These are phyloP conservation scores for Pristionchus maxplancki DNA, from an alignment of 2,888 invertebrate species.

Conservation along the genomic window DNA sequence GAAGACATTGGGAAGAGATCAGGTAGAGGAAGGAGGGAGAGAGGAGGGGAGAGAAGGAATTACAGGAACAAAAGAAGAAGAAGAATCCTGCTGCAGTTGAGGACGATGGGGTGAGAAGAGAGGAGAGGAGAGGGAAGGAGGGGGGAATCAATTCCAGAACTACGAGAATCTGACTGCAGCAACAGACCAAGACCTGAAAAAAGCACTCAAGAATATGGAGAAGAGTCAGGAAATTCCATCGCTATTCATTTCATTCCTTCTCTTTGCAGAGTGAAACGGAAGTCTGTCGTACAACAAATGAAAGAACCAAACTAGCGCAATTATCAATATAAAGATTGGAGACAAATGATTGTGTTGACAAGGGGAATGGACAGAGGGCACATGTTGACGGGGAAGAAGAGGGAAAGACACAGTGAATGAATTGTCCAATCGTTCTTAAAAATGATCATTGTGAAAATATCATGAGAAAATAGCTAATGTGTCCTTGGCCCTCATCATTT, in stretches of 20 bases:
- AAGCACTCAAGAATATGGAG: conserved; percentile 22
- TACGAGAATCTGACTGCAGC: conserved; percentile 7
- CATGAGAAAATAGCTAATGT: no score
- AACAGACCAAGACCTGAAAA: not conserved
- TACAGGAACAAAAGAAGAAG: conserved; percentile 2
- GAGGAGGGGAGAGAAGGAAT: not conserved
- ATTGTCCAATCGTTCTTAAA: no score
- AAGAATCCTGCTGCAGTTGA: conserved; percentile 10
- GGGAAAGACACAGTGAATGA: no score
- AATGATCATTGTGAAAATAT: no score
- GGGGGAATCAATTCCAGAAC: not conserved
- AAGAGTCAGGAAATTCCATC: not conserved
- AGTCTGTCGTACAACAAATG: no score
- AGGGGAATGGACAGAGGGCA: not conserved
- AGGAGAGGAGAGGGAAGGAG: not conserved
- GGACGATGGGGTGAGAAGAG: conserved; percentile 15
- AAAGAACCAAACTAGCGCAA: conserved; percentile 36
- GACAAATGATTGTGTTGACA: not conserved
- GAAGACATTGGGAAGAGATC: not conserved
- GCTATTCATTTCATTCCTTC: not conserved
- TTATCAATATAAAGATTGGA: conserved; percentile 39
- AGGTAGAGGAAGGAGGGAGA: not conserved
- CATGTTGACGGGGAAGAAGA: not conserved
- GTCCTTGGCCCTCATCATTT: not conserved
- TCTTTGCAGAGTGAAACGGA: not conserved